Conservation (phyloP, 2,797 vertebrate species). For the Tangara arthus region DNA sequence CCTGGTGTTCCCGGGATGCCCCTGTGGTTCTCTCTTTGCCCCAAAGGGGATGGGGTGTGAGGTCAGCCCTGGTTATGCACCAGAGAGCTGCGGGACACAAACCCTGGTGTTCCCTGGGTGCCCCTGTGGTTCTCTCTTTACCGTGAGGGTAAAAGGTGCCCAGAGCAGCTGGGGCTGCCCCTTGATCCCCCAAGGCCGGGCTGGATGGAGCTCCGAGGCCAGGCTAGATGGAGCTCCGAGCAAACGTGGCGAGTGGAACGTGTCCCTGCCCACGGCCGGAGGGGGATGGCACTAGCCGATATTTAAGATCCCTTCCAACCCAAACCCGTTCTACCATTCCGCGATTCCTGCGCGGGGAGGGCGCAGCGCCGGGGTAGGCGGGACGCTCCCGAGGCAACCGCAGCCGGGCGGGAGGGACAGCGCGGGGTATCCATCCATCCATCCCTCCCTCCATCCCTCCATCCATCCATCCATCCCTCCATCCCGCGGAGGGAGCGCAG, state of each 20-base stretch:
- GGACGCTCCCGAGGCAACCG: background rate
- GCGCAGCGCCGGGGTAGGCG: background rate
- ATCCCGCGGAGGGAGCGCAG: background rate
- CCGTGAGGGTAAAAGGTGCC: accelerated
- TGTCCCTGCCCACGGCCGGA: background rate
- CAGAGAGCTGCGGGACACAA: no score
- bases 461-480: no score
- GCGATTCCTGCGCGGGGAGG: background rate
- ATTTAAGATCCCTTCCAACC: background rate
- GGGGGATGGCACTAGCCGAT: background rate
- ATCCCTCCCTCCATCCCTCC: no score
- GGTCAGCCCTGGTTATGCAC: no score
- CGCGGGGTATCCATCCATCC: no score
- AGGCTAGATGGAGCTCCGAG: no score
- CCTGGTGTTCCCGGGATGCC: no score
- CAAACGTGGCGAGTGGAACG: accelerated
- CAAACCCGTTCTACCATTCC: background rate
- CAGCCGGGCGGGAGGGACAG: background rate
- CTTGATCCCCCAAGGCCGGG: background rate
- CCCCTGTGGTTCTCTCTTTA: no score
- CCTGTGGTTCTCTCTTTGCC: background rate
- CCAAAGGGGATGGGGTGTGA: no score
- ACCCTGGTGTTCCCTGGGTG: no score
- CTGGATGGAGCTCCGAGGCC: no score
- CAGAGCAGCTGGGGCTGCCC: background rate